phyloP scores from a whole-genome alignment of 2,113 vertebrate species.

The Nestor notabilis region DNA sequence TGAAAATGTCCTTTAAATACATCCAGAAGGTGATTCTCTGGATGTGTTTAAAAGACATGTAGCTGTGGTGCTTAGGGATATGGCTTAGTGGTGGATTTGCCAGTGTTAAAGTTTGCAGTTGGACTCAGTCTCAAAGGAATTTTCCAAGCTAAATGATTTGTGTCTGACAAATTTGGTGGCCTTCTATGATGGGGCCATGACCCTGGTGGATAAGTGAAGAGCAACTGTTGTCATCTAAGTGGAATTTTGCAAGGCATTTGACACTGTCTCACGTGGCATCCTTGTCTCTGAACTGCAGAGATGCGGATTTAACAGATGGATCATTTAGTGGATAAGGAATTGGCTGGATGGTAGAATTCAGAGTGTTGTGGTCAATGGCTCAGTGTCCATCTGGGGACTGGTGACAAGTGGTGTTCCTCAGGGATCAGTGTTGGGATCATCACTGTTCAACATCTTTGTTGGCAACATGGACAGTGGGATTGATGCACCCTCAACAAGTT shows the following conservation, averaged over 20 bases:
- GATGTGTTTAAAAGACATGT: not conserved
- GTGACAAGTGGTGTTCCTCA: not conserved
- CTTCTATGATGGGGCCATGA: not conserved
- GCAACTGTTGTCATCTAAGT: not conserved
- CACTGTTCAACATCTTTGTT: not conserved
- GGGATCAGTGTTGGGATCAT: not conserved
- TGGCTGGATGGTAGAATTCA: not conserved
- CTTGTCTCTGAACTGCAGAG: not conserved
- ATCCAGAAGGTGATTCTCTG: not conserved
- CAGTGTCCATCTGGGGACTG: not conserved
- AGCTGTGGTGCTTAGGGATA: not conserved
- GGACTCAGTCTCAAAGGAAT: not conserved
- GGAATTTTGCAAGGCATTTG: not conserved
- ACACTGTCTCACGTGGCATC: not conserved
- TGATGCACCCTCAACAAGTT: not conserved
- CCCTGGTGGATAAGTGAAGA: not conserved
- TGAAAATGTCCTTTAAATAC: not conserved
- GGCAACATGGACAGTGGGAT: not conserved
- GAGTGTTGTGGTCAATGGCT: not conserved
- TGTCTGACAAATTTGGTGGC: not conserved
- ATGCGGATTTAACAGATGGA: not conserved
- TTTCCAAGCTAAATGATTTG: not conserved
- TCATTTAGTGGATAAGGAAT: not conserved
- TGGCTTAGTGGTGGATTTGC: not conserved
- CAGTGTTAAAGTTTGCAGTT: not conserved